Conservation (phyloP, 2,113 vertebrate species). For the Poeciliopsis turrubarensis region DNA sequence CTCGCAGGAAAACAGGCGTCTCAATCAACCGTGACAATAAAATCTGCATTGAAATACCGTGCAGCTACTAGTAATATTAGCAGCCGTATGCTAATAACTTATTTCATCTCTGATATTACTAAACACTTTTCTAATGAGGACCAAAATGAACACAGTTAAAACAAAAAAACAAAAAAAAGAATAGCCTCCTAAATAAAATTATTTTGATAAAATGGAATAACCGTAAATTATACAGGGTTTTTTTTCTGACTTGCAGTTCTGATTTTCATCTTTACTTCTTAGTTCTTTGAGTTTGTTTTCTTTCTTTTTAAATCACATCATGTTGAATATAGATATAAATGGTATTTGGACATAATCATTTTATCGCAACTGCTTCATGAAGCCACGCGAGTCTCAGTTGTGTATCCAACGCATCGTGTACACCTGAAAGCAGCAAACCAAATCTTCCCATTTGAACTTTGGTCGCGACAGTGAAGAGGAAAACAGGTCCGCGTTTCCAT, state of each 20-base stretch:
- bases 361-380: too few species aligned
- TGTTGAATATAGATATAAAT: too few species aligned
- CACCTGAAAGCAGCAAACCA: background rate
- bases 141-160: too few species aligned
- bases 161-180: too few species aligned
- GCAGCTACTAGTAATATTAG: background rate
- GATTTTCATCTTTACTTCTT: background rate
- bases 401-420: background rate
- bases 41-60: background rate
- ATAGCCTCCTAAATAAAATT: too few species aligned
- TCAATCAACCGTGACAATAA: background rate
- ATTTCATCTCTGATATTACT: background rate
- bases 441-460: background rate
- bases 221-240: too few species aligned
- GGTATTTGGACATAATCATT: too few species aligned
- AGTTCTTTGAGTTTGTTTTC: too few species aligned
- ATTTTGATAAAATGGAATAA: background rate
- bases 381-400: background rate
- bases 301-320: too few species aligned
- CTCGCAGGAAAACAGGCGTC: background rate
- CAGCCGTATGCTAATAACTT: background rate
- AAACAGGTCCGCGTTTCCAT: background rate
- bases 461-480: background rate
- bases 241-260: background rate
- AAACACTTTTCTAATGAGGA: too few species aligned